Evolutionary conservation across 64 coral and sea anemone genomes (phyloP).

Genomic region (Stylophora pistillata): DNA sequence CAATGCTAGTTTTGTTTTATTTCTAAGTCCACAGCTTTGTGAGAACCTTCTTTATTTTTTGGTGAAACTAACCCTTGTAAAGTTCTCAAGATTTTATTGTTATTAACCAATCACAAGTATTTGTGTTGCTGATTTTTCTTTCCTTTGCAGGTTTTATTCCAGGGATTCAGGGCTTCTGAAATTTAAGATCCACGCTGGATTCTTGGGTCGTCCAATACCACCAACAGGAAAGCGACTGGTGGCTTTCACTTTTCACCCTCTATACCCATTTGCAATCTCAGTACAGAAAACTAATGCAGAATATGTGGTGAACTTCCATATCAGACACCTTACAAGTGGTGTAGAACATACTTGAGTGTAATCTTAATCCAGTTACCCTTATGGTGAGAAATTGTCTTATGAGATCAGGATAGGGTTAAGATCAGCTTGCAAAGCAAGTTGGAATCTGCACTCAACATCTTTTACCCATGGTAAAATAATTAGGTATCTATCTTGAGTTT

Average conservation of each 20-base stretch:
- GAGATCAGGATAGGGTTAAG: too few relatives aligned
- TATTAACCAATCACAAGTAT: too few relatives aligned
- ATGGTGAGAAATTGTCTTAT: too few relatives aligned
- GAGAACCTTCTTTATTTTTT: too few relatives aligned
- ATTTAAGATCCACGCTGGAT: conserved; percentile 99
- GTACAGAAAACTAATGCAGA: conserved; percentile 99
- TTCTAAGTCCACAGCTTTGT: too few relatives aligned
- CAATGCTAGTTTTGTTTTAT: too few relatives aligned
- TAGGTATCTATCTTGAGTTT: too few relatives aligned
- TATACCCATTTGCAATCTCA: conserved; percentile 96
- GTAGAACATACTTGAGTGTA: conserved; percentile 61
- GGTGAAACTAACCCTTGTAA: too few relatives aligned
- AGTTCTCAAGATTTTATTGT: too few relatives aligned
- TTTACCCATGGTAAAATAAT: too few relatives aligned
- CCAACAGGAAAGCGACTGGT: conserved; percentile 91
- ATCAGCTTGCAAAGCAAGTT: too few relatives aligned
- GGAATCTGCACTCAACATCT: too few relatives aligned
- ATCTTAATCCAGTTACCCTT: neutral
- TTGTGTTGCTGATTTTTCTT: neutral
- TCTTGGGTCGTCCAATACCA: conserved; percentile 91
- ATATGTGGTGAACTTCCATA: conserved; percentile 99
- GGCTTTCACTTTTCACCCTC: conserved; percentile 96
- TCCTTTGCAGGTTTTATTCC: conserved; percentile 88
- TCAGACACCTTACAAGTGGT: conserved; percentile 75
- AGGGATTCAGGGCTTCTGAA: conserved; percentile 98